Evolutionary conservation across 1,140 invertebrate species (phyloP).

Genomic region (Drosophila sulfurigaster): DNA sequence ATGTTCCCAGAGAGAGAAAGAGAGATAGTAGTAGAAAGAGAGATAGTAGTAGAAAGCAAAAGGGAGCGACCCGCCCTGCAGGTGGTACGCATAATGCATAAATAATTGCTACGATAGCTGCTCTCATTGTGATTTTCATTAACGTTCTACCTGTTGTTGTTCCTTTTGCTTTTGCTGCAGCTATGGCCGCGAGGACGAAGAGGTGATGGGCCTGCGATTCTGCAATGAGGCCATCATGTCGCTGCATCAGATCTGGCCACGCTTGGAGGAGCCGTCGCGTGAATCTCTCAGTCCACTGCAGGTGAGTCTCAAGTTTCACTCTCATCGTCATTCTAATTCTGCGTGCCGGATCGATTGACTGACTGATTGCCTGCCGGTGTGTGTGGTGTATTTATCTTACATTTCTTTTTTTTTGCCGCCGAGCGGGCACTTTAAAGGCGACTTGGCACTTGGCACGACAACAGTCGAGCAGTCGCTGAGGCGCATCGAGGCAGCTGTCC

Average conservation of each 20-base stretch:
- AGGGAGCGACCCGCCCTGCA: background rate
- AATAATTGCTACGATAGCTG: constrained; percentile 21
- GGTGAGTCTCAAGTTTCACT: constrained; percentile 85
- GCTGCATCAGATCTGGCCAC: constrained; percentile 92
- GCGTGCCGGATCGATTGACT: background rate
- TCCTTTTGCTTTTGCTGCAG: constrained; percentile 84
- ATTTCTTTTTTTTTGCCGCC: background rate
- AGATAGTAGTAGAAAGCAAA: background rate
- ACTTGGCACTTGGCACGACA: constrained; percentile 16
- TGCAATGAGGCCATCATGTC: constrained; percentile 96
- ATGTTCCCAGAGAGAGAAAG: background rate
- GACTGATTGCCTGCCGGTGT: background rate
- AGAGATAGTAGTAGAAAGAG: background rate
- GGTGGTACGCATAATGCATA: constrained; percentile 1
- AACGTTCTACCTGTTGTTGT: background rate
- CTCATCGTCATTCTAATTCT: constrained; percentile 53
- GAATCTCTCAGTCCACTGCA: constrained; percentile 89
- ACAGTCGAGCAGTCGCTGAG: constrained; percentile 1
- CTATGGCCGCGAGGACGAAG: constrained; percentile 95
- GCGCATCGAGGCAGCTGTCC: constrained; percentile 16
- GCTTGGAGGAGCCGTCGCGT: constrained; percentile 86
- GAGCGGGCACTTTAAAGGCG: constrained; percentile 37
- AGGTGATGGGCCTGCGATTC: constrained; percentile 96
- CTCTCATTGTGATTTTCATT: background rate
- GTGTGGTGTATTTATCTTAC: too few species aligned